Percentiles rank a stretch among this genome's conserved stretches.
Evolutionary conservation across 2,797 vertebrate species (phyloP).

Genomic region (Schizopygopsis pylzovi): DNA sequence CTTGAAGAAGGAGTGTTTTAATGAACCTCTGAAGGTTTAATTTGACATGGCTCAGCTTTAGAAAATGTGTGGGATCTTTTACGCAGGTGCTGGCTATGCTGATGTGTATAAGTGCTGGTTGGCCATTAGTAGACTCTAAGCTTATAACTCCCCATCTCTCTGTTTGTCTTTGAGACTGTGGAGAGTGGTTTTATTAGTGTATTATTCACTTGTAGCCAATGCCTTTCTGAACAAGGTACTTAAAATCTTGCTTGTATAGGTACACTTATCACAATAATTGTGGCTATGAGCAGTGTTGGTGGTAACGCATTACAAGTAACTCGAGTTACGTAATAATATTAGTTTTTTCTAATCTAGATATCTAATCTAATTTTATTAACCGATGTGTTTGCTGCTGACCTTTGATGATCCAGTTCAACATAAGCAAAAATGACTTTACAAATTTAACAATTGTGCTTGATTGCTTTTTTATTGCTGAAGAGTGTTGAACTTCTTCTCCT

Average conservation of each 20-base stretch:
- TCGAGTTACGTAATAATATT: no score
- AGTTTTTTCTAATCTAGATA: no score
- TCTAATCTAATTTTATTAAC: no score
- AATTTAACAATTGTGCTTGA: no score
- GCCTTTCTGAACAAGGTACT: background rate
- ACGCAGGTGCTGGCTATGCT: background rate
- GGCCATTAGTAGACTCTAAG: slow-evolving; percentile 15
- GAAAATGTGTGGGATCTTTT: background rate
- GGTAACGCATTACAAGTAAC: no score
- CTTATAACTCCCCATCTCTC: slow-evolving; percentile 1
- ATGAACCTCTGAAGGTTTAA: slow-evolving; percentile 16
- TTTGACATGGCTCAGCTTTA: slow-evolving; percentile 11
- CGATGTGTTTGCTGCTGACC: no score
- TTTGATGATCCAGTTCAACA: no score
- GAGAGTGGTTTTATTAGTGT: slow-evolving; percentile 6
- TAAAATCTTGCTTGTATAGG: background rate
- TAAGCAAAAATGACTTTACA: no score
- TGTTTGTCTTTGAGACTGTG: slow-evolving; percentile 10
- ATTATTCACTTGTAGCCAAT: background rate
- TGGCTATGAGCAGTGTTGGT: background rate
- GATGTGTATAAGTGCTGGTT: slow-evolving; percentile 19
- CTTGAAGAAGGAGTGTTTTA: slow-evolving; percentile 18
- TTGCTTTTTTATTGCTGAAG: no score
- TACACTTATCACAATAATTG: background rate
- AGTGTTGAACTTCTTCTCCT: no score